Base-by-base conservation (phyloP, 2,888 invertebrate genomes). In the Scaptomyza polygonia region DNA sequence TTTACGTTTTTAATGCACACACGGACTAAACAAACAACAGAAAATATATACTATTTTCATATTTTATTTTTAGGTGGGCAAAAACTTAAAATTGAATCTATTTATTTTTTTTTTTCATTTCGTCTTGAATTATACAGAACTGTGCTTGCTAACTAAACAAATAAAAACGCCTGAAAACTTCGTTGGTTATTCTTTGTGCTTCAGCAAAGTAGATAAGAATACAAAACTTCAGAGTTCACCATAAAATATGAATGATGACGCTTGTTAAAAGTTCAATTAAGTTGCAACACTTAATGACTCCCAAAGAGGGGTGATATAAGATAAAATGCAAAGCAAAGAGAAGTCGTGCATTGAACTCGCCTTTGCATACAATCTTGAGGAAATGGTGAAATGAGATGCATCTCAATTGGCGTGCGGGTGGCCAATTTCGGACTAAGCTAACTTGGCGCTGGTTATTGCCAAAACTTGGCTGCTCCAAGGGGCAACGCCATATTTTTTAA, bases 1-100 rank as follows among this genome's bases (percentile, higher is more conserved):
- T 80, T 78, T 81, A 85, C 78, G 78, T 73, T 84, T 66, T 73
- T 68, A 86, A 77, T 80, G 64, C 78, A 86, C 62, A 44, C 52
- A 84, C 61, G 39, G 48, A 65, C 29, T 29, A 16, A 67, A 69
- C 51, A 72, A 53, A 58, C 58, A 77, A 34, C 34, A 36, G 6
- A n/a, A 36, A 71, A 65, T 64, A 49, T 56, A 57, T 61, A 36
- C 14, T 49, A 49, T 49, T 36, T 49, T 56, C 52, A 27, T 48
- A 40, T 52, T 56, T 79, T 67, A 77, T 80, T 64, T 68, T 75
- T 45, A 71, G 71, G 49, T 75, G 76, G 51, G 29, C 71, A 29
- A 80, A 53, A 77, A 76, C 55, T 55, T 64, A 52, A 47, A 65
- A 76, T 67, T 58, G 48, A 67, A 86, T 48, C 51, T 44, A 47